Evolutionary conservation across 2,797 vertebrate genomes (phyloP).

Genomic region (Rhinatrema bivittatum): DNA sequence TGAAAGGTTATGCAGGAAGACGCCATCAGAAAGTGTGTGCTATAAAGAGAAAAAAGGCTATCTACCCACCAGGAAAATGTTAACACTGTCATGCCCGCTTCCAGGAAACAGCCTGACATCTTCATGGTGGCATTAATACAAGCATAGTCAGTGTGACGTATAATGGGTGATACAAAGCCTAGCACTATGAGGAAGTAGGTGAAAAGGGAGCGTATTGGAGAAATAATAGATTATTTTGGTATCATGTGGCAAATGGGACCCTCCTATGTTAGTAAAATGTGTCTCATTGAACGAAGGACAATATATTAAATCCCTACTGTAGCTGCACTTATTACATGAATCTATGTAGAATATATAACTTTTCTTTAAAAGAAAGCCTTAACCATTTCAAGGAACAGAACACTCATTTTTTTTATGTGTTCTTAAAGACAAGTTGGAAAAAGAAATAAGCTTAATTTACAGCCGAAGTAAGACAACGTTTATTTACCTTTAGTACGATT

Average conservation of each 20-base stretch:
- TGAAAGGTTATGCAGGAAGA: not conserved
- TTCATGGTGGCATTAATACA: not conserved
- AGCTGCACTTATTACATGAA: slow-evolving; percentile 8
- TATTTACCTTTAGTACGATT: too few species aligned
- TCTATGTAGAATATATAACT: too few species aligned
- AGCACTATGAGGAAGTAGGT: not conserved
- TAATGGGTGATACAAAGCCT: not conserved
- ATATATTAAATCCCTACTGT: not conserved
- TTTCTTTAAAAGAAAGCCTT: too few species aligned
- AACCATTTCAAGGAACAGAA: too few species aligned
- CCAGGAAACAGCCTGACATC: not conserved
- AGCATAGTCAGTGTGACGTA: not conserved
- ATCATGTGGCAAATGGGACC: too few species aligned
- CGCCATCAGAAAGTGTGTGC: accelerated
- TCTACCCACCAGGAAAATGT: too few species aligned
- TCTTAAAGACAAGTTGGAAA: too few species aligned
- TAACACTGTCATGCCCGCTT: accelerated
- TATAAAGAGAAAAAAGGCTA: accelerated
- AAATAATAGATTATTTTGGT: too few species aligned
- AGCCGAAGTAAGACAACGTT: too few species aligned
- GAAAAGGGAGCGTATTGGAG: not conserved
- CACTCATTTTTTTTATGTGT: too few species aligned
- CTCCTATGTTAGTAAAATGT: too few species aligned
- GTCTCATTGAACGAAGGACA: not conserved
- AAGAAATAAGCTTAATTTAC: too few species aligned